Conservation (phyloP, 1,140 invertebrate species). For the Plectus sambesii region DNA sequence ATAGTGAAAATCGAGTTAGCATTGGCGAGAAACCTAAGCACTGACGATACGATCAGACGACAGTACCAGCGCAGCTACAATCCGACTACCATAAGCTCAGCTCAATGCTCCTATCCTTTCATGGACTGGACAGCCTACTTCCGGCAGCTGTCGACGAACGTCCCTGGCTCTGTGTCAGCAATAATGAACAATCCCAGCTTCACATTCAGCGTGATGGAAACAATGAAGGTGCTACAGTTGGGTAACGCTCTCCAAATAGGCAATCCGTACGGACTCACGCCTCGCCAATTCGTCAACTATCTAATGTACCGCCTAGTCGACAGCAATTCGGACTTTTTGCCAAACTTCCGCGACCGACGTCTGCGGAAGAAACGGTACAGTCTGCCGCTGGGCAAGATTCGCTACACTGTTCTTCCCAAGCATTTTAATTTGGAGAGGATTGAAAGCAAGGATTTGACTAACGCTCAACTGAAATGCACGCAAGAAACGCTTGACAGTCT, state of each 20-base stretch:
- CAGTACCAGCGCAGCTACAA: slow-evolving; percentile 29
- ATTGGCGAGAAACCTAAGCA: slow-evolving; percentile 28
- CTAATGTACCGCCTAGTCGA: slow-evolving; percentile 29
- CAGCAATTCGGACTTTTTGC: slow-evolving; percentile 22
- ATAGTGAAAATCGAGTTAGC: slow-evolving; percentile 27
- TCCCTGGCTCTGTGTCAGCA: slow-evolving; percentile 5
- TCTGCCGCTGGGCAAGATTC: too few relatives aligned
- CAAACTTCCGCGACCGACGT: slow-evolving; percentile 4
- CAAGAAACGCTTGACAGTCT: slow-evolving; percentile 2
- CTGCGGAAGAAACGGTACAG: background rate
- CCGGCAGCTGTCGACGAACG: slow-evolving; percentile 3
- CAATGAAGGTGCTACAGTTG: slow-evolving; percentile 9
- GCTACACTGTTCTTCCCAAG: slow-evolving; percentile 12
- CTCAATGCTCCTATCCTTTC: background rate
- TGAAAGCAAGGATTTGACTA: slow-evolving; percentile 6
- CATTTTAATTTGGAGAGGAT: slow-evolving; percentile 12
- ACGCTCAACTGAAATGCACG: slow-evolving; percentile 11
- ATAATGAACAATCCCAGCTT: slow-evolving; percentile 2
- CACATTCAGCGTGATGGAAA: slow-evolving; percentile 19
- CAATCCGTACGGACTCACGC: slow-evolving; percentile 13
- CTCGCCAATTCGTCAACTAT: slow-evolving; percentile 29
- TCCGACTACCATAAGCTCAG: slow-evolving; percentile 14
- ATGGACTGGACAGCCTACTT: slow-evolving; percentile 14
- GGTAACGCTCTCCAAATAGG: slow-evolving; percentile 3
- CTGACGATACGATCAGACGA: slow-evolving; percentile 21